A percentile compares a stretch with the other conserved stretches of the same genome.
These are phyloP conservation scores for Coleophora deauratella DNA, from an alignment of 2,888 invertebrate species.

Conservation along the genomic window DNA sequence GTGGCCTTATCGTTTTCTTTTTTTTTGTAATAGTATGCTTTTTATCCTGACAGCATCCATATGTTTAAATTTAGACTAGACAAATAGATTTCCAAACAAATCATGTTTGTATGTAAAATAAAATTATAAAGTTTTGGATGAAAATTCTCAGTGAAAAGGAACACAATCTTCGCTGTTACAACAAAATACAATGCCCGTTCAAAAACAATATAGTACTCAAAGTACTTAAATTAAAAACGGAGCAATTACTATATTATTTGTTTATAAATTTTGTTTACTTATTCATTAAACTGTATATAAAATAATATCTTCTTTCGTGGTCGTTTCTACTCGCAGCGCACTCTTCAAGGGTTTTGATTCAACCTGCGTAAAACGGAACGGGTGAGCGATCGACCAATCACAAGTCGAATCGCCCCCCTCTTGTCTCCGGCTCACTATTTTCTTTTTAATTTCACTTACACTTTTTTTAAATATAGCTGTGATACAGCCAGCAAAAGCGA, in stretches of 20 bases:
- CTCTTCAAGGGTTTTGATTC: constrained; percentile 65
- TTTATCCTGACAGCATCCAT: too few species aligned
- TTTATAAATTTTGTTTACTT: constrained; percentile 1
- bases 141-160: too few species aligned
- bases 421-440: constrained; percentile 52
- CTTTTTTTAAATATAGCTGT: background rate
- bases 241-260: background rate
- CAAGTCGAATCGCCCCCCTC: constrained; percentile 64
- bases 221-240: background rate
- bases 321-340: constrained; percentile 6
- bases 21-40: too few species aligned
- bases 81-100: background rate
- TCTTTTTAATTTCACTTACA: constrained; percentile 6
- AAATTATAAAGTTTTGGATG: too few species aligned
- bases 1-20: too few species aligned
- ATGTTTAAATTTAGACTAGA: background rate
- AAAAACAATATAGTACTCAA: background rate
- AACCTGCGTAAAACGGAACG: constrained; percentile 71
- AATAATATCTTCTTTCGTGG: constrained; percentile 13
- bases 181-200: background rate
- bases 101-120: too few species aligned
- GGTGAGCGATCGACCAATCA: constrained; percentile 61
- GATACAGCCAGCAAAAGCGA: too few species aligned
- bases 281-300: background rate
- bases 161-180: background rate